Conservation (phyloP, 2,113 vertebrate genomes). For the Chiloscyllium plagiosum region DNA sequence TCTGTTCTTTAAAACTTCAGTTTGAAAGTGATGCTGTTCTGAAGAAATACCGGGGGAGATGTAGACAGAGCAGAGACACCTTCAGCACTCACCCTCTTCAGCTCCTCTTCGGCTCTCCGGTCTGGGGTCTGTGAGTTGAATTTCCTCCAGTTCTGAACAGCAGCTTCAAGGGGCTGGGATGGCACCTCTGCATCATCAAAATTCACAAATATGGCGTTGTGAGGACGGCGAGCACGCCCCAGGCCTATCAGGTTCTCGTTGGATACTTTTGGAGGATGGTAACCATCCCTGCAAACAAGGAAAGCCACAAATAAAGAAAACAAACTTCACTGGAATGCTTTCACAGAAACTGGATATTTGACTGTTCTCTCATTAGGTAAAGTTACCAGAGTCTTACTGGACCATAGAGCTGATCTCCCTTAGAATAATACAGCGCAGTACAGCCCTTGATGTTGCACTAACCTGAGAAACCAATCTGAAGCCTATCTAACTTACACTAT, state of each 20-base stretch:
- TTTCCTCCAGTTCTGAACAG: constrained; percentile 68
- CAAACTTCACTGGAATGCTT: not conserved
- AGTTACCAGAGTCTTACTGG: too few relatives aligned
- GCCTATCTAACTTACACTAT: too few relatives aligned
- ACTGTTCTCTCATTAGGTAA: not conserved
- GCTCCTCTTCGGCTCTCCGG: constrained; percentile 61
- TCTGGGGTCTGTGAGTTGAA: constrained; percentile 66
- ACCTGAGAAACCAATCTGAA: too few relatives aligned
- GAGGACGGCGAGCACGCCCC: constrained; percentile 77
- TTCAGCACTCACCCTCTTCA: constrained; percentile 58
- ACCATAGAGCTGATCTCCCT: too few relatives aligned
- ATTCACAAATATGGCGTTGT: constrained; percentile 88
- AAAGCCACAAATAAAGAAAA: not conserved
- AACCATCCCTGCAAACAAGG: constrained; percentile 57
- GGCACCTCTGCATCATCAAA: constrained; percentile 71
- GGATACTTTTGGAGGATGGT: constrained; percentile 53
- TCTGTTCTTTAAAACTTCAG: not conserved
- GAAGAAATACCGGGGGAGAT: not conserved
- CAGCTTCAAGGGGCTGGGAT: constrained; percentile 67
- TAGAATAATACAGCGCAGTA: too few relatives aligned
- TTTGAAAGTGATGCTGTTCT: not conserved
- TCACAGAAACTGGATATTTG: not conserved
- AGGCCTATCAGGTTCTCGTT: constrained; percentile 77
- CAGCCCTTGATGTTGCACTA: too few relatives aligned
- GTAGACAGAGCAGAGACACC: not conserved